Conservation (phyloP, 2,113 vertebrate species). For the Lophotis ruficrista region DNA sequence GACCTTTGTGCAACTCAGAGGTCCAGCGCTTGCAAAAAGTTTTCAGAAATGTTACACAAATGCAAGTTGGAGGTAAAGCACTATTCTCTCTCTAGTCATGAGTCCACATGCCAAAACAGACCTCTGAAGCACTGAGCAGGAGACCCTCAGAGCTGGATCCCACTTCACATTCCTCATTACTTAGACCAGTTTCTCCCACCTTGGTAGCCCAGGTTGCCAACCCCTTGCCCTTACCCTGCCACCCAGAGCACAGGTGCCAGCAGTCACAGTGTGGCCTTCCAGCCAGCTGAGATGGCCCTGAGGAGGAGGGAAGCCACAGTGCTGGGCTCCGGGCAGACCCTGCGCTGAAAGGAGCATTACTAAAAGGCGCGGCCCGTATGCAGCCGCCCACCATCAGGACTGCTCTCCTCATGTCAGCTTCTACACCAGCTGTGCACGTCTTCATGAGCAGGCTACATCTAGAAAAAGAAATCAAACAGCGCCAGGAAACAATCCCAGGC, state of each 20-base stretch:
- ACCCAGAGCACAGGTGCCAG: background rate
- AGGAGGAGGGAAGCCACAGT: background rate
- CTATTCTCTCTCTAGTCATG: background rate
- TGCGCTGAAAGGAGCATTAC: background rate
- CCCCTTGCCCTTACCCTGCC: background rate
- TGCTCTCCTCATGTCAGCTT: background rate
- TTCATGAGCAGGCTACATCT: background rate
- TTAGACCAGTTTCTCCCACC: background rate
- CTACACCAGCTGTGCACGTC: background rate
- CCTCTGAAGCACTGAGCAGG: background rate
- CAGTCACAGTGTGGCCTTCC: background rate
- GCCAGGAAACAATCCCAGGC: background rate
- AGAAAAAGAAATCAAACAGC: background rate
- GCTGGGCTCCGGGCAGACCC: background rate
- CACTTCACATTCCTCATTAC: background rate
- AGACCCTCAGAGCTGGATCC: background rate
- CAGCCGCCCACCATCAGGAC: background rate
- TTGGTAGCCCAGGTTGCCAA: background rate
- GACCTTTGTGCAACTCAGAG: background rate
- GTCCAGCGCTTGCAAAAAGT: background rate
- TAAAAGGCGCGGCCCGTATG: background rate
- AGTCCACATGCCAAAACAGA: rapidly evolving
- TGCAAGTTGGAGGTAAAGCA: background rate
- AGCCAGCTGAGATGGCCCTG: background rate
- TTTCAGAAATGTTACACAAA: background rate